Evolutionary conservation across 2,797 vertebrate species (phyloP).

Genomic region (Antrozous pallidus): DNA sequence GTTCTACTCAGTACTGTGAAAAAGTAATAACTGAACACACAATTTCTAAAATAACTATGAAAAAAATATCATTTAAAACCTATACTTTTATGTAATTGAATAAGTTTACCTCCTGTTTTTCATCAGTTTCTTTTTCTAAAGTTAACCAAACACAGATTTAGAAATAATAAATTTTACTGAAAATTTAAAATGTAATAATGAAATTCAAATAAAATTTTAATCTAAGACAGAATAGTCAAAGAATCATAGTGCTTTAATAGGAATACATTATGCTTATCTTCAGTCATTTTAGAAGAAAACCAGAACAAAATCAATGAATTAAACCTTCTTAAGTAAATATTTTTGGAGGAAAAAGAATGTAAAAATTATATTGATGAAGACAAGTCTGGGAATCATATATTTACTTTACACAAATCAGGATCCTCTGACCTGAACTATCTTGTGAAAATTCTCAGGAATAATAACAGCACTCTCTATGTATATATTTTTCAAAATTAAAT

Average conservation of each 20-base stretch:
- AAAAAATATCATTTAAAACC: slow-evolving; percentile 14
- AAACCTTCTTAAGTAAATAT: background rate
- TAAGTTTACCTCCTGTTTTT: slow-evolving; percentile 36
- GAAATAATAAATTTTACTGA: slow-evolving; percentile 43
- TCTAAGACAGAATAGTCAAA: background rate
- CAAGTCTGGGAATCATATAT: background rate
- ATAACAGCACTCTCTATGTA: background rate
- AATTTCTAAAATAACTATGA: slow-evolving; percentile 39
- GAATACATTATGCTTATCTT: slow-evolving; percentile 20
- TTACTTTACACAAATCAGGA: background rate
- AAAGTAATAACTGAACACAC: background rate
- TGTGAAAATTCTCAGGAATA: slow-evolving; percentile 25
- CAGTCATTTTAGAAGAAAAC: background rate
- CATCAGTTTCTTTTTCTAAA: slow-evolving; percentile 25
- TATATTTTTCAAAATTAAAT: background rate
- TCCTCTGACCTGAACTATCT: slow-evolving; percentile 41
- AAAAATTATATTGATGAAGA: background rate
- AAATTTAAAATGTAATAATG: slow-evolving; percentile 46
- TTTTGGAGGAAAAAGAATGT: background rate
- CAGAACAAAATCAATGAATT: slow-evolving; percentile 17
- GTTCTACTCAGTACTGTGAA: background rate
- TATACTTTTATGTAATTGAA: slow-evolving; percentile 45
- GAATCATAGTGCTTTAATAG: background rate
- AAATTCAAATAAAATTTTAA: slow-evolving; percentile 36
- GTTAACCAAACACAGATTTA: slow-evolving; percentile 38